phyloP scores from a whole-genome alignment of 2,797 vertebrate species.

The Margarornis squamiger region DNA sequence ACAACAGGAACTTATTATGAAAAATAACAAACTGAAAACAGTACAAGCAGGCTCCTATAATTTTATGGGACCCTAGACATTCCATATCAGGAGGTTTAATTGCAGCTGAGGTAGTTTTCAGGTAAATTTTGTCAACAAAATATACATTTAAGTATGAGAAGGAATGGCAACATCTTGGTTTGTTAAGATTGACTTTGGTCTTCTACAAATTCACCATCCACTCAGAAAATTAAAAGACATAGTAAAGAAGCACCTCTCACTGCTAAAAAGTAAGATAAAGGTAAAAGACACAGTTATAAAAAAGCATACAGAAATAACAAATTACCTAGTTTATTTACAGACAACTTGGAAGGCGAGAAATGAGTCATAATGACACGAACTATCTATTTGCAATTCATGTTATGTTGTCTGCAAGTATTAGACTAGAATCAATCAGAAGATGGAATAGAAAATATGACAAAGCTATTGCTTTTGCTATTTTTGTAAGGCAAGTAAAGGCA shows the following conservation, averaged over 20 bases:
- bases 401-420: constrained; percentile 10
- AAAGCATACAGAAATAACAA: background rate
- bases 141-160: background rate
- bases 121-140: background rate
- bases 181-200: background rate
- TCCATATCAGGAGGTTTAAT: background rate
- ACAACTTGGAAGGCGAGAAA: background rate
- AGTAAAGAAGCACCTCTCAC: background rate
- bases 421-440: background rate
- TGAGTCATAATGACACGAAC: background rate
- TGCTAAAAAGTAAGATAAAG: background rate
- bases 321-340: background rate
- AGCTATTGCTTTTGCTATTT: background rate
- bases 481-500: background rate
- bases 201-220: background rate
- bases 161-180: background rate
- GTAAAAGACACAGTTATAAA: background rate
- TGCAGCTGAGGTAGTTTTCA: constrained; percentile 1
- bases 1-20: constrained; percentile 36
- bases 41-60: background rate
- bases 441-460: background rate
- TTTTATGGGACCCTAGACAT: constrained; percentile 5
- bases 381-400: background rate
- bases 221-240: background rate
- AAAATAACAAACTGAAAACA: constrained; percentile 49